Evolutionary conservation across 2,888 invertebrate species (phyloP), one percentile per base, ranked within the genome.

Genomic region (Idaea biselata): DNA sequence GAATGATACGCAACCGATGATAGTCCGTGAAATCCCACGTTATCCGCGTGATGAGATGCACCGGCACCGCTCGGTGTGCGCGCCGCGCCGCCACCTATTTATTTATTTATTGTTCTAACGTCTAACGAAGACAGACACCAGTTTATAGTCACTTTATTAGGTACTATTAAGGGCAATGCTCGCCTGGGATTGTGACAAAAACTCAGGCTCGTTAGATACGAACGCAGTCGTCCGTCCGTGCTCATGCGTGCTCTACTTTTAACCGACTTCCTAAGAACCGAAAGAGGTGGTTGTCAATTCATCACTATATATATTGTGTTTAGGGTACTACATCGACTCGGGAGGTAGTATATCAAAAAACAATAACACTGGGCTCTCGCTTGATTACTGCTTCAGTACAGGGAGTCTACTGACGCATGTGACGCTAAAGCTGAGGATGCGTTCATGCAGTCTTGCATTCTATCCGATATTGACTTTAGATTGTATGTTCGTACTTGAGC

Each of bases 381-480:
- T 65, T 74, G 76, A 80, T 82, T 79, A 76, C 77, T 79, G 71
- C 72, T 74, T 76, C 78, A 78, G 78, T 79, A 81, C 79, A 72
- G 68, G 69, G 77, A 79, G 77, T 70, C 66, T 62, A 74, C n/a
- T n/a, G 65, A 62, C 71, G 64, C 68, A 69, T 70, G 67, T 68
- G 67, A 68, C 66, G 66, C 69, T 44, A 67, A 68, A 70, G 65
- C 57, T 61, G 62, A 62, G 69, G 65, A 63, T 63, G 64, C 69
- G 70, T 68, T 68, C 68, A 65, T 44, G 3, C 44, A 44, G 44
- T 44, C 44, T 14, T 14, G 1, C 8, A 14, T 11, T 44, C 14
- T 8, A 3, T 11, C 14, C 8, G 7, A 44, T 11, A 11, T 44
- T 44, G 8, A 44, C 14, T 44, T 44, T 44, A 25, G 3, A 25